Base-by-base conservation (phyloP, 2,888 invertebrate genomes). In the Ophion costatus region DNA sequence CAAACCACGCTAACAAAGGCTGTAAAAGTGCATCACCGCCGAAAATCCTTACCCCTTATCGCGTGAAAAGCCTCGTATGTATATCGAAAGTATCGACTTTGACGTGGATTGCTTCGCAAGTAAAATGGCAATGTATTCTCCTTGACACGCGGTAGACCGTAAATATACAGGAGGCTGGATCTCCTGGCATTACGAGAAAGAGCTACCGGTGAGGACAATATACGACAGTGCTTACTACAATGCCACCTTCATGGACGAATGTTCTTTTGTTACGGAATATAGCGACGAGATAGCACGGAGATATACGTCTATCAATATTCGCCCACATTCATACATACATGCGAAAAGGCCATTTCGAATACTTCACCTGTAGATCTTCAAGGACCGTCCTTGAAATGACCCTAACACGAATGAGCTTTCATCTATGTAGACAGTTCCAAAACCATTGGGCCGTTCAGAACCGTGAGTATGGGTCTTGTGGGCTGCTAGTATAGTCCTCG, bases 261-360 rank as follows among this genome's bases (percentile, higher is more conserved):
- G 71, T 80, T 83, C 80, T 77, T 84, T 84, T 84, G 84, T 84
- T 74, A 77, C 45, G 77, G 69, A 81, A 74, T 74, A 80, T 78
- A 82, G 84, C 76, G 77, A 73, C 76, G 76, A 42, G 80, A 64
- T 45, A 42, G 14, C 51, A 22, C 42, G 20, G 20, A 22, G 20
- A n/a, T 5, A 42, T n/a, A 66, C 45, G 14, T 9, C 22, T 71
- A 38, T 33, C 38, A 70, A 56, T 59, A 61, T 24, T 56, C 56
- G 11, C 14, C 14, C 14, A 14, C 14, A 56, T 56, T 11, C 56
- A n/a, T 56, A 56, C 56, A 17, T n/a, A 56, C 4, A 56, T 17
- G 56, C 14, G 56, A 56, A 56, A n/a, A 38, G 38, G 38, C 38
- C 38, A 38, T 38, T 38, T 38, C 0, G 9, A 38, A 38, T 38